Evolutionary conservation across 2,113 vertebrate species (phyloP).

Genomic region (Platycercus adscitus): DNA sequence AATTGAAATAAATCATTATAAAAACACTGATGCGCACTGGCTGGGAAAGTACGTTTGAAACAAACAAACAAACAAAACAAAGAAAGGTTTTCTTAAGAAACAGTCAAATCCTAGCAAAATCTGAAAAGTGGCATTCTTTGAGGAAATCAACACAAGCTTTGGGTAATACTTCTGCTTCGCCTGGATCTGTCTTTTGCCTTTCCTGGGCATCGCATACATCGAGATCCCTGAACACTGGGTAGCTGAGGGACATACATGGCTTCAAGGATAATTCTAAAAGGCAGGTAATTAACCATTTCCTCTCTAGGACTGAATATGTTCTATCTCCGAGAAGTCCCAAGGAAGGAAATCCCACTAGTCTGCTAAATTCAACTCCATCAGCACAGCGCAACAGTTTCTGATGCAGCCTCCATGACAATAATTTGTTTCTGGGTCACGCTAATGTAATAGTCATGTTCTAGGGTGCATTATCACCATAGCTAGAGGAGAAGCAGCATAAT

Average conservation of each 20-base stretch:
- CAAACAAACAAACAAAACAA: not conserved
- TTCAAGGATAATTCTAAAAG: not conserved
- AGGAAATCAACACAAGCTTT: not conserved
- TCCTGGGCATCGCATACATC: fast-evolving
- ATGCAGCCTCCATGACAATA: not conserved
- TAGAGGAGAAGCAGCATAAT: not conserved
- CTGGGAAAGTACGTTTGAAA: not conserved
- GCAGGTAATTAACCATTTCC: not conserved
- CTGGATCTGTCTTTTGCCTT: not conserved
- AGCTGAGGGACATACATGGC: not conserved
- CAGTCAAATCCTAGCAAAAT: not conserved
- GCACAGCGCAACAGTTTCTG: not conserved
- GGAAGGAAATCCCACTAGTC: not conserved
- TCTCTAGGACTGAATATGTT: not conserved
- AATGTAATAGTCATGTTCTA: not conserved
- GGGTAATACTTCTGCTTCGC: not conserved
- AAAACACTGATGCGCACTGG: not conserved
- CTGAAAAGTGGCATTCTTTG: not conserved
- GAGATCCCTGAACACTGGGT: not conserved
- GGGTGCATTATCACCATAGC: not conserved
- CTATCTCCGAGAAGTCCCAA: not conserved
- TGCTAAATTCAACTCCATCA: not conserved
- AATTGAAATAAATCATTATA: not conserved
- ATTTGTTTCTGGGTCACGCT: not conserved
- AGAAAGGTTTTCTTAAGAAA: not conserved